phyloP scores from a whole-genome alignment of 2,888 invertebrate species.

The Quadriops clusia region DNA sequence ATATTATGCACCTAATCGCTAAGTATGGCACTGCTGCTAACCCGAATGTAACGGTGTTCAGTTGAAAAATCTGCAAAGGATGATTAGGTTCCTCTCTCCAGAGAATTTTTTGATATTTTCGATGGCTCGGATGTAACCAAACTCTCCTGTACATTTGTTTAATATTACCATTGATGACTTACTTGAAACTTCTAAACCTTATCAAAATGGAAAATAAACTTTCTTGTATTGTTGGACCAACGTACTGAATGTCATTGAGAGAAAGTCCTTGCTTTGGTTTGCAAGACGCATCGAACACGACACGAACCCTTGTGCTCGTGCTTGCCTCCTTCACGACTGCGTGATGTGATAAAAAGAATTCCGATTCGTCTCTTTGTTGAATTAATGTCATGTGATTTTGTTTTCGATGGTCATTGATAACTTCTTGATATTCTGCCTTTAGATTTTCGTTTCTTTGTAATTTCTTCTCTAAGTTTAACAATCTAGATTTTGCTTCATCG shows the following conservation, averaged over 20 bases:
- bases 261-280: slow-evolving; percentile 6
- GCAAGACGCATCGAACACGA: slow-evolving; percentile 7
- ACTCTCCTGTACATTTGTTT: slow-evolving; percentile 6
- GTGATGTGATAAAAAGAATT: slow-evolving; percentile 1
- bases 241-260: slow-evolving; percentile 4
- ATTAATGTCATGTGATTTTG: slow-evolving; percentile 3
- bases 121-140: slow-evolving; percentile 2
- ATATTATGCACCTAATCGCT: slow-evolving; percentile 2
- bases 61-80: neutral
- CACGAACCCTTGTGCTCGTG: neutral
- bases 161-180: slow-evolving; percentile 5
- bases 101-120: slow-evolving; percentile 7
- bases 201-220: slow-evolving; percentile 7
- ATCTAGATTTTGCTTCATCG: neutral
- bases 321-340: slow-evolving; percentile 3
- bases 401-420: neutral
- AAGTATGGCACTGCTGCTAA: slow-evolving; percentile 5
- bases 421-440: slow-evolving; percentile 1
- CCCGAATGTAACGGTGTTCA: slow-evolving; percentile 4
- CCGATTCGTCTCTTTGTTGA: neutral
- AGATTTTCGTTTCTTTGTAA: neutral
- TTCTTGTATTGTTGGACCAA: slow-evolving; percentile 3
- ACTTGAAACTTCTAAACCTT: neutral
- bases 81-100: slow-evolving; percentile 5
- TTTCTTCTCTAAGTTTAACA: neutral